Conservation (phyloP, 2,113 vertebrate genomes). For the Actinemys pallida region DNA sequence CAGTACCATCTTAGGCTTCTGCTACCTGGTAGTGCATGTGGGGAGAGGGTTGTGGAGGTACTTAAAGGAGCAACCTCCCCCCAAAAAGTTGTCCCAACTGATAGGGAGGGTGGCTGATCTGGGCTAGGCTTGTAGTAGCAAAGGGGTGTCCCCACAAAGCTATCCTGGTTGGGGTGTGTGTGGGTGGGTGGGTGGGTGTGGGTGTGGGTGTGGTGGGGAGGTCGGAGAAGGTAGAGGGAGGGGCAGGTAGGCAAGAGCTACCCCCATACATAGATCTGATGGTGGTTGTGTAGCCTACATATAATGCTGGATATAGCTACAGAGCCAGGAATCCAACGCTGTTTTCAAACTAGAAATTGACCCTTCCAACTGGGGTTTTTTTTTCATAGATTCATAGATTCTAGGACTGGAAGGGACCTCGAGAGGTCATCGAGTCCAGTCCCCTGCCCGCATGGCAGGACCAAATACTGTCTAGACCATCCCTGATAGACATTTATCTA, state of each 20-base stretch:
- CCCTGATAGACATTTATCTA: no score
- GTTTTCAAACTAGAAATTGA: not conserved
- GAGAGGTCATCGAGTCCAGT: no score
- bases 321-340: not conserved
- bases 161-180: rapidly evolving
- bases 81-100: not conserved
- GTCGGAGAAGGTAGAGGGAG: rapidly evolving
- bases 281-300: not conserved
- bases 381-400: no score
- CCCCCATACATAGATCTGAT: not conserved
- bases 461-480: no score
- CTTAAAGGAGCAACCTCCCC: not conserved
- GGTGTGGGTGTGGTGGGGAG: rapidly evolving
- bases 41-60: not conserved
- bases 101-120: not conserved
- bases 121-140: not conserved
- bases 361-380: not conserved
- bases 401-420: no score
- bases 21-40: not conserved
- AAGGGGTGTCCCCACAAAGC: not conserved
- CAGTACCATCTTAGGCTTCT: not conserved
- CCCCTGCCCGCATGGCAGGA: no score
- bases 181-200: no score
- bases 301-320: not conserved
- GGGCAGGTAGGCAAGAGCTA: not conserved